Evolutionary conservation across 2,888 invertebrate genomes (phyloP), one percentile per base, ranked within the genome.

Genomic region (Brenthis hecate): DNA sequence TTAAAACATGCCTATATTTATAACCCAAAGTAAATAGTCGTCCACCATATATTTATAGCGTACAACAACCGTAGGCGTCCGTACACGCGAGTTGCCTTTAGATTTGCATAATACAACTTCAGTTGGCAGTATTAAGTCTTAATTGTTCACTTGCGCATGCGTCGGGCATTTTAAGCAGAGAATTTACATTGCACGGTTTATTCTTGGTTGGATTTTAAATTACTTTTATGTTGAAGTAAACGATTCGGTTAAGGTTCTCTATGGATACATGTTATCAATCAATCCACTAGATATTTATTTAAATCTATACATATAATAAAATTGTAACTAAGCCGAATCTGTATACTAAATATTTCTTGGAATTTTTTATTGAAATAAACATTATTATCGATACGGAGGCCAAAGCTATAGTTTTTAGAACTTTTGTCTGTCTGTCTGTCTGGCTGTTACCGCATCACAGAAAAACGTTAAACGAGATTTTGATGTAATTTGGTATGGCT

Each of bases 81-180:
- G 75, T 82, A 92, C 91, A 92, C 91, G 92, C 91, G 82, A 91
- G 79, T 79, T 81, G 75, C 78, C 81, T 73, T 75, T 81, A 81
- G 81, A 92, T 92, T 92, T 91, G 91, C 92, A 92, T 92, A 92
- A 86, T 89, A 92, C 92, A 92, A 90, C 91, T 85, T 84, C 86
- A 85, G 83, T 83, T 83, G 85, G 83, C 80, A 80, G 89, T 90
- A 90, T 92, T 92, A 91, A 90, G 91, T 88, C 91, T 92, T 92
- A 92, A 92, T 92, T 92, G 92, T 92, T 84, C 84, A 82, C 84
- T 82, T 84, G 83, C 80, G 78, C 78, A 80, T 80, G 79, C 76
- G 78, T 81, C 70, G 60, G 56, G 65, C 56, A 58, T 65, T 65
- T 58, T 65, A 65, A 65, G 54, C 60, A 58, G 51, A 56, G 56